phyloP scores from a whole-genome alignment of 1,140 invertebrate genomes.

The Ectropis grisescens region DNA sequence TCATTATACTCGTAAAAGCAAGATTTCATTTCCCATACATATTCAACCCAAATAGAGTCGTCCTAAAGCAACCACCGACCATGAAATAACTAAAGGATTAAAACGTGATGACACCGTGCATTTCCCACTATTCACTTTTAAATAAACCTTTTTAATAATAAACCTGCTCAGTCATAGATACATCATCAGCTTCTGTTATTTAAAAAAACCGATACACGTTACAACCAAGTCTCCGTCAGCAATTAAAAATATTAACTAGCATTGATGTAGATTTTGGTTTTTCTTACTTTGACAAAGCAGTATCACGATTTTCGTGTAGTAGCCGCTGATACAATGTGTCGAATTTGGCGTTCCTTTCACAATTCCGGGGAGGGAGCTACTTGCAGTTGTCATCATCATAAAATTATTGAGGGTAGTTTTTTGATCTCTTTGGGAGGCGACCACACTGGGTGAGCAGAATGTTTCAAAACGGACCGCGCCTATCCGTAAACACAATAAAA shows the following conservation, averaged over 20 bases:
- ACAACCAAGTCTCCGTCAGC: too few species aligned
- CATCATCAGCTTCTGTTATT: slow-evolving; percentile 42
- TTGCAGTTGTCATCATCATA: slow-evolving; percentile 41
- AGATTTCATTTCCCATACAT: too few species aligned
- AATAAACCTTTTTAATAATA: slow-evolving; percentile 16
- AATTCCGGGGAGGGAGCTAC: slow-evolving; percentile 34
- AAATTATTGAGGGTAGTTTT: slow-evolving; percentile 41
- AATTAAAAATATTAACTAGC: too few species aligned
- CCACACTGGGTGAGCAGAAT: slow-evolving; percentile 33
- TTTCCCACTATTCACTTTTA: slow-evolving; percentile 16
- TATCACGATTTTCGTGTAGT: too few species aligned
- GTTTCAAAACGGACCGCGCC: slow-evolving; percentile 31
- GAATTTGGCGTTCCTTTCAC: slow-evolving; percentile 46
- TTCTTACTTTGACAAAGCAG: too few species aligned
- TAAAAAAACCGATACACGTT: too few species aligned
- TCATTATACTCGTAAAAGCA: too few species aligned
- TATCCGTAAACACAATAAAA: slow-evolving; percentile 64
- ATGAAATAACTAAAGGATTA: slow-evolving; percentile 49
- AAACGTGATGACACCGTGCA: slow-evolving; percentile 41
- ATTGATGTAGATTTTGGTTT: too few species aligned
- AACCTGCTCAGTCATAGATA: slow-evolving; percentile 41
- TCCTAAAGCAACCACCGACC: slow-evolving; percentile 20
- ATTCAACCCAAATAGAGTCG: too few species aligned
- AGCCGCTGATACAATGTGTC: slow-evolving; percentile 38
- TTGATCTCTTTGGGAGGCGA: slow-evolving; percentile 51